These are phyloP conservation scores for Trichomycterus rosablanca DNA, from an alignment of 2,113 vertebrate genomes.

Conservation along the genomic window DNA sequence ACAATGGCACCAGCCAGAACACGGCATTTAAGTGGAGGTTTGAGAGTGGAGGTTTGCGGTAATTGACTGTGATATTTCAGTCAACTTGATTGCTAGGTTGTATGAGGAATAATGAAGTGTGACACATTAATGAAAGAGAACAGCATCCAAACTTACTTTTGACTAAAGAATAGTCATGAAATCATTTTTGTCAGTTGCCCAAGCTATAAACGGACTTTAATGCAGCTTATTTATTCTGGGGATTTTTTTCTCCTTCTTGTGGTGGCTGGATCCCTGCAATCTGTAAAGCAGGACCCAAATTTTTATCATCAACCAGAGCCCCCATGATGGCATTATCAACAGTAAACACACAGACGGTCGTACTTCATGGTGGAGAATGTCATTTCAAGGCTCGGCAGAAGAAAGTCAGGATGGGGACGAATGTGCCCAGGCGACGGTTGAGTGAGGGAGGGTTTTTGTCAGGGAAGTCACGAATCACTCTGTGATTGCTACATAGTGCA, in stretches of 20 bases:
- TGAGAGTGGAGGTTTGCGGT: constrained; percentile 31
- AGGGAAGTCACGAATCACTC: constrained; percentile 25
- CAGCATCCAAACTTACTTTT: constrained; percentile 3
- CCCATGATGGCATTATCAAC: constrained; percentile 11
- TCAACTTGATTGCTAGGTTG: constrained; percentile 30
- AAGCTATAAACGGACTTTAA: constrained; percentile 3
- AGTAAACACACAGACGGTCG: constrained; percentile 14
- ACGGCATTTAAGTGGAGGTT: constrained; percentile 18
- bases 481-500: constrained; percentile 7
- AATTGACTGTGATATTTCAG: constrained; percentile 37
- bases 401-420: constrained; percentile 4
- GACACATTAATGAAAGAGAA: constrained; percentile 15
- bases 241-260: background rate
- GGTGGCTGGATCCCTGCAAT: background rate
- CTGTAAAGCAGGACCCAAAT: background rate
- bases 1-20: constrained; percentile 31
- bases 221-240: constrained; percentile 9
- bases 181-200: background rate
- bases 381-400: background rate
- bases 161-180: no score
- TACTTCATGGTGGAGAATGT: background rate
- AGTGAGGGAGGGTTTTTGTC: constrained; percentile 12
- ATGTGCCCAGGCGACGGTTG: constrained; percentile 2
- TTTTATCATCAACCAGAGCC: constrained; percentile 4
- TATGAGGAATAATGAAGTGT: constrained; percentile 25